Percentiles rank a stretch among this genome's conserved stretches.
Evolutionary conservation across 2,888 invertebrate species (phyloP).

Genomic region (Diplolepis rosae): DNA sequence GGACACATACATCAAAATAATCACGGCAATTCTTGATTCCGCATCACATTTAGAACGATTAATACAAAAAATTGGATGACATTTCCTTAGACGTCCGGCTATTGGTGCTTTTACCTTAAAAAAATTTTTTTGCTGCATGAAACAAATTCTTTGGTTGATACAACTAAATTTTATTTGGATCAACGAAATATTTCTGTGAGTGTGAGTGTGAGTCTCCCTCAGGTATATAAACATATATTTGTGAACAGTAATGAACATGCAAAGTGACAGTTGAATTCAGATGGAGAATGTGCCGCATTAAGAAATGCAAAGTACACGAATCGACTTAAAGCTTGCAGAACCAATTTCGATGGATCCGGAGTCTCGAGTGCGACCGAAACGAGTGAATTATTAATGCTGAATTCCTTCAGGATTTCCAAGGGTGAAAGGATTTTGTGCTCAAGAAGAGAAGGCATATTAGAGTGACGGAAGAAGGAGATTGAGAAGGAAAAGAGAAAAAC

Average conservation of each 20-base stretch:
- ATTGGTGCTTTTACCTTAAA: too few relatives aligned
- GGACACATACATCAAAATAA: too few relatives aligned
- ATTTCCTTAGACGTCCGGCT: too few relatives aligned
- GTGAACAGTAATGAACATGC: not conserved
- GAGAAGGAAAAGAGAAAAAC: slow-evolving; percentile 37
- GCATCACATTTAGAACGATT: too few relatives aligned
- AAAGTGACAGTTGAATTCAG: slow-evolving; percentile 7
- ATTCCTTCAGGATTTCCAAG: slow-evolving; percentile 51
- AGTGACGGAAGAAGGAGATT: slow-evolving; percentile 41
- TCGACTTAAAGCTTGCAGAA: slow-evolving; percentile 12
- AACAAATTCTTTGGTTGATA: too few relatives aligned
- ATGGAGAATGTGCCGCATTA: slow-evolving; percentile 9
- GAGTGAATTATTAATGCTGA: slow-evolving; percentile 62
- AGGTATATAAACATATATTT: not conserved
- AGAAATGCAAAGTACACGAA: slow-evolving; percentile 15
- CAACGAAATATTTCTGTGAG: not conserved
- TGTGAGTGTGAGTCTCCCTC: not conserved
- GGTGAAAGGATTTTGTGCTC: slow-evolving; percentile 35
- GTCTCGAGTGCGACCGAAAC: slow-evolving; percentile 40
- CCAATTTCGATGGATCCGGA: slow-evolving; percentile 25
- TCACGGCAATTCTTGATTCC: too few relatives aligned
- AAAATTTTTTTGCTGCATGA: too few relatives aligned
- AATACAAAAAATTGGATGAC: too few relatives aligned
- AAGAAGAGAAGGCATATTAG: slow-evolving; percentile 37
- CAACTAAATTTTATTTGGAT: too few relatives aligned